These are phyloP conservation scores for Iselma pallidipennis DNA, from an alignment of 2,888 invertebrate species.

Conservation along the genomic window DNA sequence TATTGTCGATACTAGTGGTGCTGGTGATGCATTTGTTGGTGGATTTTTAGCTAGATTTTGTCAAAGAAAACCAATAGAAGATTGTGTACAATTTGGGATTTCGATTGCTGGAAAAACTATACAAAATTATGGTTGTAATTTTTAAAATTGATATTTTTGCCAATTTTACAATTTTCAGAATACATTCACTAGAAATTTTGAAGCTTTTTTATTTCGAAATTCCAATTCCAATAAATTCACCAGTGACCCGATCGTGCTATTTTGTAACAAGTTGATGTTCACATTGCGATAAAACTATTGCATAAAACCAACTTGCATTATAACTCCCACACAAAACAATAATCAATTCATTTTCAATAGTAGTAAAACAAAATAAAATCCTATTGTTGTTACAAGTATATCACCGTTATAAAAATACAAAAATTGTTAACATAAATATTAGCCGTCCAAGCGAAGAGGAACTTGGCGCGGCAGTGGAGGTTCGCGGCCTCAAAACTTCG, in stretches of 20 bases:
- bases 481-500: too few relatives aligned
- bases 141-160: conserved; percentile 5
- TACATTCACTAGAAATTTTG: too few relatives aligned
- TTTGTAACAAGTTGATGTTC: not conserved
- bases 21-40: conserved; percentile 44
- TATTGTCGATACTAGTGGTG: conserved; percentile 39
- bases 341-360: not conserved
- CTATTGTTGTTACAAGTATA: not conserved
- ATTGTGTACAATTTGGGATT: conserved; percentile 32
- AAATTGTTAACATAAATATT: too few relatives aligned
- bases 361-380: not conserved
- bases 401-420: not conserved
- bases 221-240: not conserved
- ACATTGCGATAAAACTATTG: not conserved
- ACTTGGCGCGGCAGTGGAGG: too few relatives aligned
- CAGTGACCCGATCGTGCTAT: too few relatives aligned
- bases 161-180: not conserved
- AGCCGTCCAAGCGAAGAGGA: too few relatives aligned
- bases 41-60: conserved; percentile 33
- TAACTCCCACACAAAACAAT: conserved; percentile 1
- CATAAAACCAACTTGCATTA: not conserved
- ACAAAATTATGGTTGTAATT: conserved; percentile 31
- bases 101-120: conserved; percentile 27
- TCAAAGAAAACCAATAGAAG: not conserved
- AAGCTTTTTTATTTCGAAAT: too few relatives aligned